Conservation (phyloP, 2,888 invertebrate genomes). For the Leptinotarsa rubiginosa region DNA sequence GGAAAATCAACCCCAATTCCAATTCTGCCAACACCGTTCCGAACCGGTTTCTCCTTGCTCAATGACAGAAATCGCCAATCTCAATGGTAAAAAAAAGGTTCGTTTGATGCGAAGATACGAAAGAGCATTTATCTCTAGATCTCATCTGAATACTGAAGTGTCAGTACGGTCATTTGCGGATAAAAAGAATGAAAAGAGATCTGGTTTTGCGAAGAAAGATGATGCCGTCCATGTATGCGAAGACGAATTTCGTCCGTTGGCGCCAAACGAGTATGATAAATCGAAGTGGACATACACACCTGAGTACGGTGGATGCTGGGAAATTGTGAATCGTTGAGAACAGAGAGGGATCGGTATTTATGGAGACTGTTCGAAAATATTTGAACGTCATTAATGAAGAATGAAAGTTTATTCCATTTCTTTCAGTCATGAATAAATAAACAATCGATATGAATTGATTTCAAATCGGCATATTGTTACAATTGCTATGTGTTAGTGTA, state of each 20-base stretch:
- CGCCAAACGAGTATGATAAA: slow-evolving; percentile 38
- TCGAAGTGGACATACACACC: slow-evolving; percentile 29
- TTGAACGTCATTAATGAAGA: no score
- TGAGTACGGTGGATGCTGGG: slow-evolving; percentile 22
- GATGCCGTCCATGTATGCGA: slow-evolving; percentile 1
- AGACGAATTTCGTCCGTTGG: slow-evolving; percentile 36
- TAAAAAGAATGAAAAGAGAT: slow-evolving; percentile 35
- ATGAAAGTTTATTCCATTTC: no score
- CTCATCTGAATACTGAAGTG: slow-evolving; percentile 36
- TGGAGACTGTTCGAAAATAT: no score
- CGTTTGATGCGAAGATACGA: slow-evolving; percentile 21
- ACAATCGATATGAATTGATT: no score
- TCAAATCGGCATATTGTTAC: no score
- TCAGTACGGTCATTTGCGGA: slow-evolving; percentile 36
- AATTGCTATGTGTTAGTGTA: no score
- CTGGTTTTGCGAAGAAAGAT: slow-evolving; percentile 35
- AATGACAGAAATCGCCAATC: slow-evolving; percentile 18
- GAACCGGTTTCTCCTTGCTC: slow-evolving; percentile 26
- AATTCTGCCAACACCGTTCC: not conserved
- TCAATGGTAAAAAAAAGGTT: slow-evolving; percentile 9
- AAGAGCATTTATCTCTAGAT: slow-evolving; percentile 37
- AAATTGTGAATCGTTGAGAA: slow-evolving; percentile 1
- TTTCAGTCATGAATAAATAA: no score
- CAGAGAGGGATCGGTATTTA: not conserved
- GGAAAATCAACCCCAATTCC: not conserved